Base-by-base conservation (phyloP, 2,113 vertebrate genomes). In the Glareola pratincola region DNA sequence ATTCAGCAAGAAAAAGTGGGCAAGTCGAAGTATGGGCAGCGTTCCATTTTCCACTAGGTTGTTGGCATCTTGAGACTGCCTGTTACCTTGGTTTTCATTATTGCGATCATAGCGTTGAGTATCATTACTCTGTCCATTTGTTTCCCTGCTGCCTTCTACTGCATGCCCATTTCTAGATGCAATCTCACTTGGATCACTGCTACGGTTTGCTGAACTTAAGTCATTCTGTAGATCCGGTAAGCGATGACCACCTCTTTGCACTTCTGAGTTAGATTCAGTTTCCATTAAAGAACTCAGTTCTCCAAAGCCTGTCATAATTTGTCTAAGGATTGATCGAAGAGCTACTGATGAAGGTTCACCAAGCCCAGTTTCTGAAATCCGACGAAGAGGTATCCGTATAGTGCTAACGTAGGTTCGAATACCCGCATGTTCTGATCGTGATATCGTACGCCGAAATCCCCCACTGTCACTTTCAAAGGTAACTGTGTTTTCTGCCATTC, bases 261-360 rank as follows among this genome's bases (percentile, higher is more conserved):
- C 93, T 96, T 99, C 99, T 9, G 99, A 98, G 91, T 98, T 98
- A 2, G 99, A 98, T 91, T 99, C 99, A 0, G 98, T 99, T 97
- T 99, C 99, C 99, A 99, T 99, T 69, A 99, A 98, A 71, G 99
- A 99, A 93, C 99, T 99, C 81, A 99, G 96, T 79, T 99, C 99
- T 88, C 99, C 99, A 94, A 99, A 99, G 59, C 99, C 99, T 12
- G 99, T 99, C 99, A 99, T 99, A 71, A 99, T 99, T 97, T 99
- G 99, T 30, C 99, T 98, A 93, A 99, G 97, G 93, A 99, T 99
- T 43, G 99, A 99, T 20, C 98, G 98, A 69, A 99, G 97, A n/a
- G 99, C 99, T 12, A 98, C 98, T 11, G 99, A 99, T 20, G 99
- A 99, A 36, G 99, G 99, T 47, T 99, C 99, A 5, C 98, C 98